Percentiles rank a stretch among this genome's conserved stretches.
phyloP scores from a whole-genome alignment of 2,888 invertebrate species.

The Papilio demoleus region DNA sequence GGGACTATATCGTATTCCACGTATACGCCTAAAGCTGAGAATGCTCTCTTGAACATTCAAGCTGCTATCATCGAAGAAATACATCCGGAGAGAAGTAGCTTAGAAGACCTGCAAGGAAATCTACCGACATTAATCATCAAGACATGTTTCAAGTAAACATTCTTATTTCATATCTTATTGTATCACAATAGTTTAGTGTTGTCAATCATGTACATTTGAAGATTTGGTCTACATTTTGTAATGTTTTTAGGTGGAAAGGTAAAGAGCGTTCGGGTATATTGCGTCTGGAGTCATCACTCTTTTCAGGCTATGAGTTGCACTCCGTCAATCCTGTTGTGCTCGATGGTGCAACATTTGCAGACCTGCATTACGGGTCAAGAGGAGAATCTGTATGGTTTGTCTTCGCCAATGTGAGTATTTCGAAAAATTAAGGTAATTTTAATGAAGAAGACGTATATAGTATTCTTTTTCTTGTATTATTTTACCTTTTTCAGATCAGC shows the following conservation, averaged over 20 bases:
- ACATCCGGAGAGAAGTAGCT: conserved; percentile 84
- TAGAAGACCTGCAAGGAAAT: conserved; percentile 86
- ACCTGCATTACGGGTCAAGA: conserved; percentile 84
- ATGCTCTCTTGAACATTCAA: conserved; percentile 84
- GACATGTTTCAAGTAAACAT: conserved; percentile 84
- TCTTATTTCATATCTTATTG: conserved; percentile 1
- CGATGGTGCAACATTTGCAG: conserved; percentile 82
- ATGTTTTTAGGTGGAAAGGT: conserved; percentile 82
- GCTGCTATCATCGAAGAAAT: conserved; percentile 86
- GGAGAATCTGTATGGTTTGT: conserved; percentile 86
- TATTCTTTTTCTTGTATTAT: background rate
- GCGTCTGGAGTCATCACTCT: conserved; percentile 84
- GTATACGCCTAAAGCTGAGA: conserved; percentile 83
- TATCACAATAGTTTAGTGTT: too few relatives aligned
- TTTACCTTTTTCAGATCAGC: conserved; percentile 74
- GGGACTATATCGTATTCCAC: conserved; percentile 86
- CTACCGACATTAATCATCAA: conserved; percentile 85
- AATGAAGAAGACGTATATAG: background rate
- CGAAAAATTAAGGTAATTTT: background rate
- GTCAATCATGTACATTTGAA: too few relatives aligned
- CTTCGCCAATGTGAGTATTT: conserved; percentile 84
- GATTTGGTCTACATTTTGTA: background rate
- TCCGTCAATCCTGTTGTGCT: conserved; percentile 81
- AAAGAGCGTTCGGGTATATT: conserved; percentile 84
- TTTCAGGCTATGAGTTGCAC: conserved; percentile 86